A percentile compares a stretch with the other conserved stretches of the same genome.
These are phyloP conservation scores for Rhagophthalmus giganteus DNA, from an alignment of 2,888 invertebrate genomes.

Conservation along the genomic window DNA sequence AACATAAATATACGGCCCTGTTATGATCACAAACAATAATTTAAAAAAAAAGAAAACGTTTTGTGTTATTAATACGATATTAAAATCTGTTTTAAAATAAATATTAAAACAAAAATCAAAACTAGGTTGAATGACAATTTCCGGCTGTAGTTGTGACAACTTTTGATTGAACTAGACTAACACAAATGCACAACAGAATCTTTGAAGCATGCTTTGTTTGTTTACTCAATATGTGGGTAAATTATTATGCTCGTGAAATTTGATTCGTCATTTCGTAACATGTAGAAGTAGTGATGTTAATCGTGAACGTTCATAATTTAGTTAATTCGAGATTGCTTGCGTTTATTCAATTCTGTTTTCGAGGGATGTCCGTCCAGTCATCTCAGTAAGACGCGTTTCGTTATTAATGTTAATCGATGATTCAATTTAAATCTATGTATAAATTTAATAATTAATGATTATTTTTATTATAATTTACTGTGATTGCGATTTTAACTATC, in stretches of 20 bases:
- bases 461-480: too few relatives aligned
- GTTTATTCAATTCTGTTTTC: constrained; percentile 21
- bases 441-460: too few relatives aligned
- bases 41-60: constrained; percentile 2
- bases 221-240: constrained; percentile 49
- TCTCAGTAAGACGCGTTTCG: not conserved
- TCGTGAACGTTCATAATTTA: constrained; percentile 33
- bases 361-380: not conserved
- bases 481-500: too few relatives aligned
- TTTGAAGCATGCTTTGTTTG: constrained; percentile 45
- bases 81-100: constrained; percentile 36
- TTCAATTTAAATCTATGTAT: too few relatives aligned
- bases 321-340: constrained; percentile 26
- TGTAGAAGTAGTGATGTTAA: constrained; percentile 38
- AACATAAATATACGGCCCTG: constrained; percentile 20
- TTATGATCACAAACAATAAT: constrained; percentile 6
- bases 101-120: constrained; percentile 40
- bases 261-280: constrained; percentile 47
- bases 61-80: constrained; percentile 2
- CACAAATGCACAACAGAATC: constrained; percentile 40
- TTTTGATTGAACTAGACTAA: constrained; percentile 49
- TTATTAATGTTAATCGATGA: not conserved
- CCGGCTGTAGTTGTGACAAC: constrained; percentile 49
- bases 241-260: constrained; percentile 50
- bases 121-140: constrained; percentile 47